Conservation (phyloP, 2,797 vertebrate species). For the Phalanger gymnotis region DNA sequence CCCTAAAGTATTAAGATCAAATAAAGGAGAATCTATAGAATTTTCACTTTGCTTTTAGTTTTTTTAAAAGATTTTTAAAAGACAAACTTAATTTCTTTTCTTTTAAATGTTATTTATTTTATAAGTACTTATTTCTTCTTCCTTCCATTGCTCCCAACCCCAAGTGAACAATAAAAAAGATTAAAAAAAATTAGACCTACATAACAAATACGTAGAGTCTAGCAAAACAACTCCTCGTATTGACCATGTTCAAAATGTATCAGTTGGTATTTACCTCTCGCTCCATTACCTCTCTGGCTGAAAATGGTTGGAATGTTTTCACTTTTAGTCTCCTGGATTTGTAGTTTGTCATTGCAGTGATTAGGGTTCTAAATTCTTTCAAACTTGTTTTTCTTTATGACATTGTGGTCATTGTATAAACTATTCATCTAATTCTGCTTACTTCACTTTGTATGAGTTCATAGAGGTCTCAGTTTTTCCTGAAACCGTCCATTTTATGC, state of each 20-base stretch:
- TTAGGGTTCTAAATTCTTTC: background rate
- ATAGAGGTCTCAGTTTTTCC: background rate
- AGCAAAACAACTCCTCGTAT: background rate
- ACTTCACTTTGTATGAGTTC: background rate
- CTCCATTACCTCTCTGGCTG: background rate
- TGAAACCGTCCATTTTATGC: background rate
- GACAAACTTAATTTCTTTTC: background rate
- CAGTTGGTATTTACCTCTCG: background rate
- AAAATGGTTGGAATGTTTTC: background rate
- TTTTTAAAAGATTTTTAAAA: background rate
- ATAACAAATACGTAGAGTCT: background rate
- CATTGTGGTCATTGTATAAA: background rate
- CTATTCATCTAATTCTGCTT: background rate
- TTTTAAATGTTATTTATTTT: background rate
- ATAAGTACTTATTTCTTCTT: background rate
- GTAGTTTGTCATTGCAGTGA: background rate
- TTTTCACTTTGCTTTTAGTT: background rate
- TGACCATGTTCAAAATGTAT: background rate
- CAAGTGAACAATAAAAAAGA: background rate
- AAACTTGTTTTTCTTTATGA: background rate
- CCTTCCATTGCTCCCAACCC: background rate
- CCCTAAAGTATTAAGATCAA: background rate
- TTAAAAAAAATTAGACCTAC: background rate
- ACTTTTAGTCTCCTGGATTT: background rate
- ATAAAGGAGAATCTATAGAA: background rate